phyloP scores from a whole-genome alignment of 1,140 invertebrate species.

The Drosophila sproati region DNA sequence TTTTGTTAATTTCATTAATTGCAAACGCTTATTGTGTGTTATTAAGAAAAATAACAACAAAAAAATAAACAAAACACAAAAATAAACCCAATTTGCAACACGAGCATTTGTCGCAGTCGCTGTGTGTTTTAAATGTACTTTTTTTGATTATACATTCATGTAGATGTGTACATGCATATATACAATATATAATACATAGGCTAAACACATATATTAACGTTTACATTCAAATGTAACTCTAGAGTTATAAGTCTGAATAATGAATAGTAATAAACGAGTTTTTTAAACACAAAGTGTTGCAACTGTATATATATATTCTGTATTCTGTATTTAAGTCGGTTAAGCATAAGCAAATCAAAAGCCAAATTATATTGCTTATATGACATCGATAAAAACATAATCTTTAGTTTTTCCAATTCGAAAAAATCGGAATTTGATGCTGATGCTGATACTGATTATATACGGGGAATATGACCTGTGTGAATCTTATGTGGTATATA shows the following conservation, averaged over 20 bases:
- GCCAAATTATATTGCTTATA: too few species aligned
- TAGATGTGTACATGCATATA: conserved; percentile 21
- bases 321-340: not conserved
- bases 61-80: not conserved
- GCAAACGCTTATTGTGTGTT: conserved; percentile 4
- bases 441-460: too few species aligned
- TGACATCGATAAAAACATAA: too few species aligned
- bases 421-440: too few species aligned
- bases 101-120: conserved; percentile 14
- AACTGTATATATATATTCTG: not conserved
- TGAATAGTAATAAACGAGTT: conserved; percentile 66
- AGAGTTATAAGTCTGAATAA: conserved; percentile 82
- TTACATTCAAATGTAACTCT: conserved; percentile 76
- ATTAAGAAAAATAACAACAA: not conserved
- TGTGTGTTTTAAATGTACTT: conserved; percentile 25
- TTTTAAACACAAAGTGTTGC: conserved; percentile 35
- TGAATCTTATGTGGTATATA: too few species aligned
- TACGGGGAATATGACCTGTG: too few species aligned
- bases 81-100: conserved; percentile 1
- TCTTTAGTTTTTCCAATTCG: too few species aligned
- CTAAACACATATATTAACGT: conserved; percentile 38
- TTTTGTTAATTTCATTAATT: conserved; percentile 14
- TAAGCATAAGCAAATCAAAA: too few species aligned
- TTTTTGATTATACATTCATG: conserved; percentile 41
- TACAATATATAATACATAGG: conserved; percentile 26